Evolutionary conservation across 1,140 invertebrate species (phyloP), one percentile per base, ranked within the genome.

Genomic region (Drosophila rhopaloa): DNA sequence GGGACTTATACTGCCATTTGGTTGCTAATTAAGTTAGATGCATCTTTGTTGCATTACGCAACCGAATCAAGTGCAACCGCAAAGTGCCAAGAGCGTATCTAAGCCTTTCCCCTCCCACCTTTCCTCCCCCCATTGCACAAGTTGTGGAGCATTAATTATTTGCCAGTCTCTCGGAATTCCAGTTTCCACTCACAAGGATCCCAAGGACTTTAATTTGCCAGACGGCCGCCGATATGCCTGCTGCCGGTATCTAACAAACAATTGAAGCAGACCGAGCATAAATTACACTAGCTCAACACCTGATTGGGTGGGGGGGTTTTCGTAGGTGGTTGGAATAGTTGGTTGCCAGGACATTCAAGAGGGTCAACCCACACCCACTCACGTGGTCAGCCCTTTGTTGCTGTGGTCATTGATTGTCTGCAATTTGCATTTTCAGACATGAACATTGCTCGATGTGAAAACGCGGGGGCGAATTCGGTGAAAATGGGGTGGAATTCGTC

Each of bases 261-360:
- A 74, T 75, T 74, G 62, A 54, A 61, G 19, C 37, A 46, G 56
- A 51, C 60, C 35, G 37, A 38, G 57, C 77, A 79, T 79, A 79
- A 79, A 79, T 79, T 79, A 74, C 76, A 67, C 63, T 57, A 78
- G 76, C 76, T 79, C 59, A 79, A 79, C 76, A 79, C 76, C 76
- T 79, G 67, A 71, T 71, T 71, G 67, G 67, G 67, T 40, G 29
- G 32, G 37, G 29, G 32, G 37, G 48, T 41, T 46, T 29, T 51
- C 27, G 56, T 16, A n/a, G 13, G 59, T 43, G 41, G 38, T 6
- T 24, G 41, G 48, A 32, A 38, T 68, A 54, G 35, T 57, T 32
- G 67, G 66, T 71, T 71, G 44, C 68, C 68, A 71, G 68, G 68
- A 70, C 66, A 47, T 40, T 57, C 43, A 38, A 38, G 37, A 55